Conservation (phyloP, 2,888 invertebrate species). For the Pycnomerus fuliginosus region DNA sequence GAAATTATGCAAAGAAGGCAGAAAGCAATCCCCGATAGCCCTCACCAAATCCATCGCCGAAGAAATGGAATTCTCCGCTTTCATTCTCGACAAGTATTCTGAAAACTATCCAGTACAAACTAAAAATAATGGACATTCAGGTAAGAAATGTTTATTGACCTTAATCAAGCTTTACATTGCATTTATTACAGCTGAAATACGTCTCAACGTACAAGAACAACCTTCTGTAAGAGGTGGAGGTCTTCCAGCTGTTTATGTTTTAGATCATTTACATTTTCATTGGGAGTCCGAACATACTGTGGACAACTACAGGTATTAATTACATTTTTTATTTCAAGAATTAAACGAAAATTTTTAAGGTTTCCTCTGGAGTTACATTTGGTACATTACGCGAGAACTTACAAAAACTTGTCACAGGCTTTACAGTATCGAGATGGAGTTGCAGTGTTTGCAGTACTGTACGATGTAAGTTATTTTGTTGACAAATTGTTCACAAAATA, state of each 20-base stretch:
- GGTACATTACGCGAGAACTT: conserved; percentile 62
- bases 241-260: conserved; percentile 57
- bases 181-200: conserved; percentile 43
- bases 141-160: conserved; percentile 52
- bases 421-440: conserved; percentile 58
- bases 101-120: conserved; percentile 55
- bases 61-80: conserved; percentile 51
- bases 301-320: conserved; percentile 55
- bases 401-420: conserved; percentile 56
- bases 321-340: conserved; percentile 1
- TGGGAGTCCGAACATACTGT: conserved; percentile 83
- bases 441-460: conserved; percentile 65
- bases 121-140: conserved; percentile 69
- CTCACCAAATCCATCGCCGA: conserved; percentile 60
- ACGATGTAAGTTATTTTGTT: conserved; percentile 53
- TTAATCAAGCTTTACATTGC: conserved; percentile 4
- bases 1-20: conserved; percentile 63
- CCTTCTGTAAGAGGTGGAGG: conserved; percentile 59
- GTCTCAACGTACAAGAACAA: conserved; percentile 33
- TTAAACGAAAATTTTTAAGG: conserved; percentile 46
- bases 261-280: conserved; percentile 80
- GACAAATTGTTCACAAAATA: background rate
- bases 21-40: conserved; percentile 76
- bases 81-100: conserved; percentile 62
- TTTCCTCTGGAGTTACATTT: conserved; percentile 66